Percentiles rank a stretch among this genome's conserved stretches.
Evolutionary conservation across 1,140 invertebrate genomes (phyloP).

Genomic region (Magallana ariakensis): DNA sequence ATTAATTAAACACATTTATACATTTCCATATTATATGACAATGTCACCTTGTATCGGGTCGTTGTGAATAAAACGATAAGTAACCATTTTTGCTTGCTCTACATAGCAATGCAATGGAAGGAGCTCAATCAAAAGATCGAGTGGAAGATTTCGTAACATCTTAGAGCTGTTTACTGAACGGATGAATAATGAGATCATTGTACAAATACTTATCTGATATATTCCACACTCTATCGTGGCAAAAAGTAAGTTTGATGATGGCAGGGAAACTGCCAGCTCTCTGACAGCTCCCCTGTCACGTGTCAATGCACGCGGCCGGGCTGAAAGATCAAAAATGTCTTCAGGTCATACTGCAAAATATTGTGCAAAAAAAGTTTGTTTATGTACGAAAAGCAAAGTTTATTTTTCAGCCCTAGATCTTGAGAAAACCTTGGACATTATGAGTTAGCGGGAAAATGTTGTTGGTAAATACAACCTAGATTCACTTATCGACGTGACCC

Average conservation of each 20-base stretch:
- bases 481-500: not conserved
- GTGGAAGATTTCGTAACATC: too few relatives aligned
- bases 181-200: not conserved
- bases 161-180: not conserved
- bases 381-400: not conserved
- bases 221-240: slow-evolving; percentile 13
- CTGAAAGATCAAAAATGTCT: not conserved
- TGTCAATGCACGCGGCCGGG: slow-evolving; percentile 11
- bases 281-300: slow-evolving; percentile 21
- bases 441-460: slow-evolving; percentile 7
- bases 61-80: too few relatives aligned
- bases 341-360: not conserved
- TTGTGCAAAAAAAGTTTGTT: not conserved
- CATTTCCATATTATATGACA: too few relatives aligned
- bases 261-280: slow-evolving; percentile 6
- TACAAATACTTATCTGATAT: slow-evolving; percentile 18
- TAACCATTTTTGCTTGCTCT: too few relatives aligned
- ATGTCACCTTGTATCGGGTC: too few relatives aligned
- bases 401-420: not conserved
- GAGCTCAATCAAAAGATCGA: too few relatives aligned
- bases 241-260: slow-evolving; percentile 21
- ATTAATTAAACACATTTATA: not conserved
- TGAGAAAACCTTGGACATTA: not conserved
- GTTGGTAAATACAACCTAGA: slow-evolving; percentile 28
- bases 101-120: too few relatives aligned